Evolutionary conservation across 1,140 invertebrate genomes (phyloP).

Genomic region (Artemia franciscana): DNA sequence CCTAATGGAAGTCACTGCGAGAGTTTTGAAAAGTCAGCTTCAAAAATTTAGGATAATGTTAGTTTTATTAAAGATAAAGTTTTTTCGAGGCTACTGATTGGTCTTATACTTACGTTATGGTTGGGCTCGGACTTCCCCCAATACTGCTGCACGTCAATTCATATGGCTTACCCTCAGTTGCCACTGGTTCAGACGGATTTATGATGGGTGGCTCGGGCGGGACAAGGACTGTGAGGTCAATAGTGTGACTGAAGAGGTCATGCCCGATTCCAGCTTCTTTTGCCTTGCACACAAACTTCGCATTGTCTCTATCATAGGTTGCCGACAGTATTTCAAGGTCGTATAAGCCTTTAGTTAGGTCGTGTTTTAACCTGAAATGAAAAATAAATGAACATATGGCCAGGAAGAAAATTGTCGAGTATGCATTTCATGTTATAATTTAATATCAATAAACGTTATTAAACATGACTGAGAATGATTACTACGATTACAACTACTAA

Average conservation of each 20-base stretch:
- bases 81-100: no score
- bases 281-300: conserved; percentile 66
- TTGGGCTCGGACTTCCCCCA: conserved; percentile 68
- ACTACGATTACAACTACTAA: no score
- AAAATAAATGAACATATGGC: conserved; percentile 13
- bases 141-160: conserved; percentile 49
- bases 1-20: no score
- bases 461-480: no score
- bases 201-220: conserved; percentile 52
- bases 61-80: no score
- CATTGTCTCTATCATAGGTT: conserved; percentile 69
- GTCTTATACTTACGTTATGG: conserved; percentile 32
- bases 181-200: conserved; percentile 37
- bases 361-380: conserved; percentile 38
- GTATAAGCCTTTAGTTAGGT: conserved; percentile 52
- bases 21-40: no score
- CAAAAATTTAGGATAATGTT: no score
- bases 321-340: conserved; percentile 64
- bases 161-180: conserved; percentile 43
- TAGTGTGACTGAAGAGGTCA: conserved; percentile 54
- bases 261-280: conserved; percentile 57
- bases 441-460: no score
- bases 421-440: no score
- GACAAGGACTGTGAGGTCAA: conserved; percentile 59
- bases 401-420: not conserved